Conservation (phyloP, 1,140 invertebrate genomes). For the Coptotermes formosanus region DNA sequence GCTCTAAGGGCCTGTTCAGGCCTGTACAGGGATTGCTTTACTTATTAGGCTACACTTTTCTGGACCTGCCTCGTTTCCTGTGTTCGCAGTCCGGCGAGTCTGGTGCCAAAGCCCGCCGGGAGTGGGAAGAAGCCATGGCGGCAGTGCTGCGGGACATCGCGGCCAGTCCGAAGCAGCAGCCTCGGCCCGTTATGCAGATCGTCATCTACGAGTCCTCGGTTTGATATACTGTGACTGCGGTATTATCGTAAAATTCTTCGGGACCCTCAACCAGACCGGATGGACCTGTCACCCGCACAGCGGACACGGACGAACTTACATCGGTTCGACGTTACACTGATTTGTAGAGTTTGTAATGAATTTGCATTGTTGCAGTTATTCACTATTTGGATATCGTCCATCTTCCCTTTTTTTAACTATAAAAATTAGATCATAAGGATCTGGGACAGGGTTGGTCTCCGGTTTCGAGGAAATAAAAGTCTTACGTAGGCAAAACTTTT, state of each 20-base stretch:
- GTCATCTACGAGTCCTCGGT: slow-evolving; percentile 82
- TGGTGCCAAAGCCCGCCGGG: slow-evolving; percentile 47
- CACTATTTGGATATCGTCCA: too few species aligned
- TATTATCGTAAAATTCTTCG: background rate
- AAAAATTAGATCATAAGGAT: too few species aligned
- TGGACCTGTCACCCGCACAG: too few species aligned
- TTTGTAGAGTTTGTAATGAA: background rate
- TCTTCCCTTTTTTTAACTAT: too few species aligned
- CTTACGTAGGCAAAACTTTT: too few species aligned
- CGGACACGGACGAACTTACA: background rate
- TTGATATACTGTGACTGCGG: slow-evolving; percentile 43
- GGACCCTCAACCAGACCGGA: too few species aligned
- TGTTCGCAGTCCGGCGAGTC: background rate
- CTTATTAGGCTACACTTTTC: too few species aligned
- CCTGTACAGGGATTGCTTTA: too few species aligned
- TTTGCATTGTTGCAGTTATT: background rate
- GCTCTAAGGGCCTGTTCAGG: too few species aligned
- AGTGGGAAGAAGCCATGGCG: slow-evolving; percentile 70
- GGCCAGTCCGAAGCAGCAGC: slow-evolving; percentile 48
- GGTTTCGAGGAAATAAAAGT: too few species aligned
- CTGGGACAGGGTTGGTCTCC: too few species aligned
- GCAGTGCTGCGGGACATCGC: slow-evolving; percentile 69
- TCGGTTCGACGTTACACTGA: background rate
- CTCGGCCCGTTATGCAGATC: slow-evolving; percentile 66
- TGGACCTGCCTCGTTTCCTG: background rate